These are phyloP conservation scores for Doryteuthis pealeii DNA, from an alignment of 1,140 invertebrate species.

Conservation along the genomic window DNA sequence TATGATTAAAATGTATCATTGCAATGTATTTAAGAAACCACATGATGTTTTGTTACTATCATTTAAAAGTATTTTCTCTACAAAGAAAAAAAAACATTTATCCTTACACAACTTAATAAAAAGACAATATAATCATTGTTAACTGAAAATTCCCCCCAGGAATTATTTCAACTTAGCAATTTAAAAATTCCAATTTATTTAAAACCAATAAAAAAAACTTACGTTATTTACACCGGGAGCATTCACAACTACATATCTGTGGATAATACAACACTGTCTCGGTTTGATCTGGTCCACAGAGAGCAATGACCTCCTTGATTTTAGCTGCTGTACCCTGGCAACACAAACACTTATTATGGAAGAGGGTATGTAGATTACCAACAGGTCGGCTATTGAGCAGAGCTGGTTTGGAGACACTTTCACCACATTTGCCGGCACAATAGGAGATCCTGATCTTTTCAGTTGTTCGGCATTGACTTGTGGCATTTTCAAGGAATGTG, in stretches of 20 bases:
- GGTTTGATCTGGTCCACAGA: not conserved
- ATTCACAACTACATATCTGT: conserved; percentile 4
- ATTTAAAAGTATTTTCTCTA: too few relatives aligned
- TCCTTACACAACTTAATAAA: too few relatives aligned
- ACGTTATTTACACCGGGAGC: not conserved
- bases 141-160: too few relatives aligned
- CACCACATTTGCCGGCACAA: not conserved
- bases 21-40: too few relatives aligned
- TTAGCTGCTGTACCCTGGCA: not conserved
- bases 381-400: not conserved
- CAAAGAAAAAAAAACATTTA: too few relatives aligned
- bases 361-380: not conserved
- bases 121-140: too few relatives aligned
- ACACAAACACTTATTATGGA: not conserved
- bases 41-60: too few relatives aligned
- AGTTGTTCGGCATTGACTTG: not conserved
- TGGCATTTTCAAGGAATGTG: not conserved
- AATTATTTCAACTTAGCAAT: too few relatives aligned
- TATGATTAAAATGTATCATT: too few relatives aligned
- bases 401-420: not conserved
- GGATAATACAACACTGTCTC: not conserved
- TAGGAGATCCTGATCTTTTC: not conserved
- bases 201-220: too few relatives aligned
- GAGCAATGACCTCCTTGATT: not conserved
- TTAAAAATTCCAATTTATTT: too few relatives aligned